Evolutionary conservation across 1,140 invertebrate species (phyloP).

Genomic region (Saccostrea cuccullata): DNA sequence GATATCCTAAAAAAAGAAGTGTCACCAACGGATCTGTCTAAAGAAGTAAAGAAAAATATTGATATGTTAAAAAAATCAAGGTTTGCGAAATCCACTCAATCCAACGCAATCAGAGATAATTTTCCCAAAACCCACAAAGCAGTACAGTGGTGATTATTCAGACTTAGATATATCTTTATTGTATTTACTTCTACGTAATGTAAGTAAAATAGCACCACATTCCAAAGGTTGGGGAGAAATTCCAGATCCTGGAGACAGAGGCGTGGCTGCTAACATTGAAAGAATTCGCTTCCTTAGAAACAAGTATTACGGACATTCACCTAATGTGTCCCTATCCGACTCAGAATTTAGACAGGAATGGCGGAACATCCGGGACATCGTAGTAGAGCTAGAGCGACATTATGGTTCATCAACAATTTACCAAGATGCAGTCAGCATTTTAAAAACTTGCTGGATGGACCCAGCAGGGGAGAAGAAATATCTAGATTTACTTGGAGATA

Average conservation of each 20-base stretch:
- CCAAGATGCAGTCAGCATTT: not conserved
- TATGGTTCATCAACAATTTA: not conserved
- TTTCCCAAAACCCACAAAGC: not conserved
- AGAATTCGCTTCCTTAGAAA: constrained; percentile 22
- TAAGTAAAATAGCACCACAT: constrained; percentile 15
- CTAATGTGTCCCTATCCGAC: not conserved
- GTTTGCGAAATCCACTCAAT: not conserved
- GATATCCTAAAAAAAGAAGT: not conserved
- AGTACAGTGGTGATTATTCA: not conserved
- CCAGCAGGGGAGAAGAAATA: not conserved
- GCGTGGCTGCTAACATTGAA: constrained; percentile 43
- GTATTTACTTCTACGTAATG: constrained; percentile 25
- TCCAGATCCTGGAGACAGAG: not conserved
- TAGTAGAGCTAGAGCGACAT: not conserved
- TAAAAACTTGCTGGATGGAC: not conserved
- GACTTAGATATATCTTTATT: constrained; percentile 34
- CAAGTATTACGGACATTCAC: not conserved
- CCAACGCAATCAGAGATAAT: not conserved
- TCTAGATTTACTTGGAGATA: too few species aligned
- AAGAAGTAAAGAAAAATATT: not conserved
- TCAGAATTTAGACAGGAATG: not conserved
- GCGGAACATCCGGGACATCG: not conserved
- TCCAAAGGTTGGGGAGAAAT: constrained; percentile 39
- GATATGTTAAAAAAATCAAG: too few species aligned
- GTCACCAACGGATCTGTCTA: not conserved